Evolutionary conservation across 2,797 vertebrate species (phyloP), one percentile per base, ranked within the genome.

Genomic region (Chaetodon trifasciatus): DNA sequence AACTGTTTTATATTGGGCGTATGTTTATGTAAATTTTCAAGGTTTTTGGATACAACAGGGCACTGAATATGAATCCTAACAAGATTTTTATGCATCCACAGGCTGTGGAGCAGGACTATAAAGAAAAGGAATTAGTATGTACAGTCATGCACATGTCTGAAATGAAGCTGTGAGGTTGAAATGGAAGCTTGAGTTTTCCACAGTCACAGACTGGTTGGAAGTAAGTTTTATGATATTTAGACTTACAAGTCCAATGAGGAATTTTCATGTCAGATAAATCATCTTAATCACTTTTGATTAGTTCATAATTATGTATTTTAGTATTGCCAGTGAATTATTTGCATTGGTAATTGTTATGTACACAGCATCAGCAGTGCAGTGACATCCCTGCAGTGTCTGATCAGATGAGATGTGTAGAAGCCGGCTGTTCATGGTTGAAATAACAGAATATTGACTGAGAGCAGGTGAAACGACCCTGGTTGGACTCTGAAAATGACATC

Each of bases 401-500:
- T 70, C 24, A 50, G 44, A n/a, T 28, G 47, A 70, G n/a, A n/a
- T 56, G 69, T 16, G 52, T 2, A 32, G 13, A 39, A 13, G 24
- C 39, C 10, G 1, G 4, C 44, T 42, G 37, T 40, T 67, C 24
- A 35, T 17, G 50, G 28, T 6, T 56, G 39, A 60, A 35, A 57
- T 74, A 15, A 49, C 44, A 52, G 8, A 65, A 70, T 64, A 64
- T 39, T 55, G 44, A 65, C 40, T 42, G 64, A 35, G 35, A 67
- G 50, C n/a, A 74, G 42, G 42, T 49, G 9, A 37, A 39, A 70
- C 67, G 17, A 62, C 49, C 9, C 24, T 47, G 16, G 40, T 47
- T 61, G n/a, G 46, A 16, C 21, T 44, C 63, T 49, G 56, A 70
- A 50, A 63, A 52, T 39, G 2, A 66, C 52, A 61, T 12, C 46